Evolutionary conservation across 2,797 vertebrate genomes (phyloP).

Genomic region (Cirrhinus molitorella): DNA sequence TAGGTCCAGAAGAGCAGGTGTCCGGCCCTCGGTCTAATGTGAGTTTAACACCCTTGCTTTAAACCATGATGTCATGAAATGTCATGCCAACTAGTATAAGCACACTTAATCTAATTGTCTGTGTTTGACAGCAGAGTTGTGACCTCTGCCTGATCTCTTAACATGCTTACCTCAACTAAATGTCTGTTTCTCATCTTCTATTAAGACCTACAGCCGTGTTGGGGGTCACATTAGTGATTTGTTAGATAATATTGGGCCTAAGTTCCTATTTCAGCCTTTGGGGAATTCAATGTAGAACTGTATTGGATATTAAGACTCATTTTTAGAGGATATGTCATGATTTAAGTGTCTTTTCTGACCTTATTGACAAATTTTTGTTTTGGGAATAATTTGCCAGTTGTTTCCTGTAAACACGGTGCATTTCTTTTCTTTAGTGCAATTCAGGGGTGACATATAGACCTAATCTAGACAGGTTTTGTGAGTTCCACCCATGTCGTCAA

Average conservation of each 20-base stretch:
- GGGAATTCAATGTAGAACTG: neutral
- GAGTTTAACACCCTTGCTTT: neutral
- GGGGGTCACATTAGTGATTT: conserved; percentile 2
- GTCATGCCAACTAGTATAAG: conserved; percentile 15
- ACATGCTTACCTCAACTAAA: conserved; percentile 3
- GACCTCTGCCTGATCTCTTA: conserved; percentile 19
- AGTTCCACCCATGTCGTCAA: neutral
- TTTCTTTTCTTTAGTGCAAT: neutral
- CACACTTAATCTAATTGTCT: conserved; percentile 30
- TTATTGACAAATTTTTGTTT: neutral
- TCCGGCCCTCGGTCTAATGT: neutral
- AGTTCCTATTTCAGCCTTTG: neutral
- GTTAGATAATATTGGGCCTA: neutral
- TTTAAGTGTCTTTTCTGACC: neutral
- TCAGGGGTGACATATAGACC: neutral
- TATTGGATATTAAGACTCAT: neutral
- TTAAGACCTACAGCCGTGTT: conserved; percentile 2
- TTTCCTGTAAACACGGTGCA: neutral
- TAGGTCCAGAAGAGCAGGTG: conserved; percentile 1
- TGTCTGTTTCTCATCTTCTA: conserved; percentile 16
- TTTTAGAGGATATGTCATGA: neutral
- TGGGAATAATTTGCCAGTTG: neutral
- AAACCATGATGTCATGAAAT: conserved; percentile 6
- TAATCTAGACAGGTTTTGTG: neutral
- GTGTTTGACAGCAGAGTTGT: conserved; percentile 19